Percentiles rank a stretch among this genome's conserved stretches.
These are phyloP conservation scores for Pontoporia blainvillei DNA, from an alignment of 2,113 vertebrate genomes.

Conservation along the genomic window DNA sequence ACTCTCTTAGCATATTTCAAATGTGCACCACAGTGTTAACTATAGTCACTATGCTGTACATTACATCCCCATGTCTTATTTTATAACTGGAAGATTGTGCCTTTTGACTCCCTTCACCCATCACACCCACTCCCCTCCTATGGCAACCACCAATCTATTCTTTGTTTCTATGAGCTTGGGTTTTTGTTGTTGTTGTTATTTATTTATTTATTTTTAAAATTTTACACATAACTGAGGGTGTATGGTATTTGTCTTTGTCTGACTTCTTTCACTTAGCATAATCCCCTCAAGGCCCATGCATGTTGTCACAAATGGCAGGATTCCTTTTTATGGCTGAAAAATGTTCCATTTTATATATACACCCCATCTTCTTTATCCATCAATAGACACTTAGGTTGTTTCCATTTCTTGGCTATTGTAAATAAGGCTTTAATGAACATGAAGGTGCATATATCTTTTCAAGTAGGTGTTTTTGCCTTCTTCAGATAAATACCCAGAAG, in stretches of 20 bases:
- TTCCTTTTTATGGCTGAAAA: not conserved
- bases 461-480: not conserved
- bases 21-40: not conserved
- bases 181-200: not conserved
- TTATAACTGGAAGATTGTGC: not conserved
- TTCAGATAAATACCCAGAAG: not conserved
- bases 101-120: not conserved
- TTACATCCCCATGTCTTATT: not conserved
- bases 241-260: not conserved
- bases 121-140: not conserved
- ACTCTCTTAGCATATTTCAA: not conserved
- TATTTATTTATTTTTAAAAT: not conserved
- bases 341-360: not conserved
- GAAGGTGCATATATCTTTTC: not conserved
- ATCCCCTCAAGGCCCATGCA: not conserved
- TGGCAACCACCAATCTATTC: not conserved
- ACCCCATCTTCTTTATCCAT: not conserved
- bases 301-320: not conserved
- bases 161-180: not conserved
- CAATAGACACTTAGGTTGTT: not conserved
- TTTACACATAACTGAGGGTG: not conserved
- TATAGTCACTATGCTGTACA: too few species aligned
- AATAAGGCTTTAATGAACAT: not conserved
- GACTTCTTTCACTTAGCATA: not conserved
- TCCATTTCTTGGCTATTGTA: not conserved